phyloP scores from a whole-genome alignment of 1,140 invertebrate genomes.

The Caenorhabditis inopinata region DNA sequence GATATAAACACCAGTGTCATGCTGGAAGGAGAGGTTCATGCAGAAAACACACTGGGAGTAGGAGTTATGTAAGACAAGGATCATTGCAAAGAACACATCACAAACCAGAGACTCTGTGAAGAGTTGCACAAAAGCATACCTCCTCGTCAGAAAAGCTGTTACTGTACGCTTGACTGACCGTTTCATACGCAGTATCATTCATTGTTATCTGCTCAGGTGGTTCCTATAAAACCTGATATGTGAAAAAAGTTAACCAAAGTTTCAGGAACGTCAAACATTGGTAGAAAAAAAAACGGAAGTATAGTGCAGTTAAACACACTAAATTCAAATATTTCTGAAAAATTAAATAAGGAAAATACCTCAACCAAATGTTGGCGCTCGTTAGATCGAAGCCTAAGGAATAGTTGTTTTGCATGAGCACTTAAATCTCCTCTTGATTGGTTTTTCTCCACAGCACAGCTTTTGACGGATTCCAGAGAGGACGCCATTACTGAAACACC shows the following conservation, averaged over 20 bases:
- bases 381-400: background rate
- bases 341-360: background rate
- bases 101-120: background rate
- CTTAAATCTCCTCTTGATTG: slow-evolving; percentile 5
- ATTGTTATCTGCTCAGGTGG: slow-evolving; percentile 22
- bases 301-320: no score
- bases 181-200: slow-evolving; percentile 30
- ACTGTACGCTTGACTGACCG: slow-evolving; percentile 37
- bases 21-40: background rate
- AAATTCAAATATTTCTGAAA: no score
- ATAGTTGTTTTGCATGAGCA: background rate
- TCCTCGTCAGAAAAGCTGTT: slow-evolving; percentile 41
- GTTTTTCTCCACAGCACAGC: slow-evolving; percentile 16
- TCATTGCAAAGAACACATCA: background rate
- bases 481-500: slow-evolving; percentile 40
- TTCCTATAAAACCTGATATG: background rate
- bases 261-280: no score
- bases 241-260: background rate
- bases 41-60: background rate
- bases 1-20: background rate
- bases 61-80: background rate
- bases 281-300: no score
- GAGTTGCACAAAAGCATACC: slow-evolving; percentile 18
- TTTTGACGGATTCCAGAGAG: slow-evolving; percentile 31
- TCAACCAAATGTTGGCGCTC: slow-evolving; percentile 34